Evolutionary conservation across 1,140 invertebrate species (phyloP), one percentile per base, ranked within the genome.

Genomic region (Zaprionus camerounensis): DNA sequence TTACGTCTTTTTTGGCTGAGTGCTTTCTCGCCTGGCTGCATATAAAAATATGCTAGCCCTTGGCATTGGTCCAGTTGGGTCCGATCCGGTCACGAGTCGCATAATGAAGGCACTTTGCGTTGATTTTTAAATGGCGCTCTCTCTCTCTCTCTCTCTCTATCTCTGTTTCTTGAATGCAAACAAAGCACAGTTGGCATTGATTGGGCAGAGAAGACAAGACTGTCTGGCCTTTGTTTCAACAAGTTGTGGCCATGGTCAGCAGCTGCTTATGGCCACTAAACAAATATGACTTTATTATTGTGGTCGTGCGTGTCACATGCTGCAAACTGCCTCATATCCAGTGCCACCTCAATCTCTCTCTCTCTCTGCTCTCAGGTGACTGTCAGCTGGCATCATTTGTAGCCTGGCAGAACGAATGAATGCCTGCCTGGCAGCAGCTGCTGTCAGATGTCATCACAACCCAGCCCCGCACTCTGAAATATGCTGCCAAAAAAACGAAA

Each of bases 71-170:
- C 44, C 24, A 7, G 55, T 5, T 24, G 12, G 46, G 46, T 22
- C 20, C 46, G 20, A 24, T 22, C 46, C 53, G 66, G 56, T 56
- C 51, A 63, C 53, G 63, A 70, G 51, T 74, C 81, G 86, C 81
- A 85, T 88, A 88, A 88, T 88, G 81, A 88, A 88, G 85, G 76
- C 81, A 88, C 76, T 88, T 85, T 88, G 72, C 73, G 85, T 88
- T 88, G 85, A 90, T 84, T 90, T 88, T 88, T 88, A 90, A 88
- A 90, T 84, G 85, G 76, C 67, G 58, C 64, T 85, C 41, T 22
- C 17, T 4, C 1, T 7, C n/a, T 5, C 41, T 44, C n/a, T n/a
- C 1, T 12, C 72, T 72, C 65, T 57, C 59, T 12, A 28, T 15
- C 17, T 17, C 0, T n/a, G 17, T 46, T 34, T 58, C 17, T 46